Evolutionary conservation across 2,113 vertebrate species (phyloP), one percentile per base, ranked within the genome.

Genomic region (Callipepla squamata): DNA sequence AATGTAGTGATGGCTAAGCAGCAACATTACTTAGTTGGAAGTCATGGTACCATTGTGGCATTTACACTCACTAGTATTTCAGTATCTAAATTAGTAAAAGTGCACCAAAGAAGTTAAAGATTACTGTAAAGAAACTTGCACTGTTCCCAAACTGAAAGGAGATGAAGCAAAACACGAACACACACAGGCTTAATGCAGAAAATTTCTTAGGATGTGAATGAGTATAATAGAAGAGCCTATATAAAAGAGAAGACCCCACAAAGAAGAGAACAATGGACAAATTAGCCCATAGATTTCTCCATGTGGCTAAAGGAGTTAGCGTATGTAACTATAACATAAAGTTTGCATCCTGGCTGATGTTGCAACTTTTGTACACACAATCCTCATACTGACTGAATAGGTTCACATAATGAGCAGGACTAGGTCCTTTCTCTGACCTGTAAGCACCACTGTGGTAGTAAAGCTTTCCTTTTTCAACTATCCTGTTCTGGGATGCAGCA

Each of bases 151-250:
- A 73, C 18, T 57, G 23, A 76, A 73, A 68, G 8, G 8, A 48
- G 12, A 57, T 34, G 17, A 89, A 92, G 67, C 20, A 89, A 94
- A 85, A 9, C 5, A 36, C 65, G 11, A 44, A 19, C 23, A 30
- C 3, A 42, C 13, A 18, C 1, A 0, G 47, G 6, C 4, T 76
- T 30, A 53, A 42, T 4, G 25, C 14, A 0, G 0, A 16, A 25
- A 30, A n/a, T 36, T 44, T 62, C 44, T 38, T 15, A 21, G 26
- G 6, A 45, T n/a, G 12, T 13, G 18, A 63, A 45, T 17, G 14
- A 78, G 4, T 20, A 5, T 18, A 67, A 78, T 11, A 36, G 34
- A 48, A 79, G 5, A 73, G 12, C 7, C 50, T 26, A 25, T 17
- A 42, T 8, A 28, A 86, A 40, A 34, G 5, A 9, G 8, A 48